phyloP scores from a whole-genome alignment of 2,888 invertebrate species.

The Calliopum simillimum region DNA sequence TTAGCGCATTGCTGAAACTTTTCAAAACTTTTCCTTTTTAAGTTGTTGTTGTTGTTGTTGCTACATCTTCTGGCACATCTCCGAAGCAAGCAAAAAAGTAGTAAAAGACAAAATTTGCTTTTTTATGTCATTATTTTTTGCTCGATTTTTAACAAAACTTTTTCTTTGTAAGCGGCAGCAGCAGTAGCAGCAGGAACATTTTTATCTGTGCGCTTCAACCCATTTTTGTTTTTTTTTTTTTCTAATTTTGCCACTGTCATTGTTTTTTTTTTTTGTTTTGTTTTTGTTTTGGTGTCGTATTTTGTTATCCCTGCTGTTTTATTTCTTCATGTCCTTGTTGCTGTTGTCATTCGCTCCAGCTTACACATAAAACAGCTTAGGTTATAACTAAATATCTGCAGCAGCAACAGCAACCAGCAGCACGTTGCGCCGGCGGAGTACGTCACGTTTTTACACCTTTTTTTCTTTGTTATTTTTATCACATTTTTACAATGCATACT shows the following conservation, averaged over 20 bases:
- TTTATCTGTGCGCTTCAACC: slow-evolving; percentile 14
- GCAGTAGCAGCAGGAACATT: slow-evolving; percentile 12
- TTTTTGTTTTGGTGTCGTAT: neutral
- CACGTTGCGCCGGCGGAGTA: neutral
- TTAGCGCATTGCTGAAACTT: neutral
- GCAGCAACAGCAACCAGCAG: no score
- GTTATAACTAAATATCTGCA: slow-evolving; percentile 15
- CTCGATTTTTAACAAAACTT: neutral
- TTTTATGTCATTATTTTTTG: slow-evolving; percentile 11
- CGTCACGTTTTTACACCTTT: slow-evolving; percentile 15
- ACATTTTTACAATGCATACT: slow-evolving; percentile 23
- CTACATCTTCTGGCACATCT: neutral
- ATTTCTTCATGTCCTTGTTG: slow-evolving; percentile 1
- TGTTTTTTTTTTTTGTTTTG: neutral
- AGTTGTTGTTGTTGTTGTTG: neutral
- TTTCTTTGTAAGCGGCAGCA: slow-evolving; percentile 9
- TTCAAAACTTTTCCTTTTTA: neutral
- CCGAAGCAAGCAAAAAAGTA: neutral
- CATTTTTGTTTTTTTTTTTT: neutral
- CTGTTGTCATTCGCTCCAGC: neutral
- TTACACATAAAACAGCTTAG: slow-evolving; percentile 13
- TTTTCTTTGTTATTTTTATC: slow-evolving; percentile 1
- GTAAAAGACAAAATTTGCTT: slow-evolving; percentile 3
- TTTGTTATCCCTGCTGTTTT: slow-evolving; percentile 8
- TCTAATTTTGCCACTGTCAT: neutral